Evolutionary conservation across 2,797 vertebrate genomes (phyloP), one percentile per base, ranked within the genome.

Genomic region (Danio aesculapii): DNA sequence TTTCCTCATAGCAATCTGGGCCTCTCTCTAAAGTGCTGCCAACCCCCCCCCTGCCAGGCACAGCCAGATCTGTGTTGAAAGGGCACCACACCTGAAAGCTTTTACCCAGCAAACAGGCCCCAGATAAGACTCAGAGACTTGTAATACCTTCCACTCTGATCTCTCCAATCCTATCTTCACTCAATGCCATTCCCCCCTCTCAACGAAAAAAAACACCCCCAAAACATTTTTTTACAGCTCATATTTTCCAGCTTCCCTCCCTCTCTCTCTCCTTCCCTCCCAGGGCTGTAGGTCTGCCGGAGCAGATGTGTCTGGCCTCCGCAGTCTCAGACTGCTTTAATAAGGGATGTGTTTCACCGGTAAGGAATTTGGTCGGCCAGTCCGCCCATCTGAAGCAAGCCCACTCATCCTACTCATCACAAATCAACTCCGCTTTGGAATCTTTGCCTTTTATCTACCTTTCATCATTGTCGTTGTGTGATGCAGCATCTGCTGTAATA

Each of bases 71-170:
- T 19, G 79, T 88, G 75, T 89, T 88, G 82, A 87, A 85, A 87
- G 86, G 86, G 80, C 68, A 57, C 83, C 62, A 87, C 91, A 93
- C 91, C 89, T 93, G 90, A 90, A 89, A 91, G 90, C 88, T 91
- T 88, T 93, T 90, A 92, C 69, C 47, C 70, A 52, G 80, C 55
- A 61, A 74, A 89, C 71, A 86, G 83, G 73, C 82, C 86, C 84
- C 86, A 89, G 91, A 92, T 91, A 90, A 92, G 90, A 86, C 74
- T 82, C 74, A 77, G 85, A 84, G 70, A 55, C 57, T 49, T 72
- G 30, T 77, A 77, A 84, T 81, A 70, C 84, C 85, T 81, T 52
- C 67, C 77, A 72, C 39, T 66, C 68, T 6, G 41, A 52, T 67
- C 53, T 83, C 41, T 73, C 75, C 71, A 82, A 30, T 61, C 55